Evolutionary conservation across 2,113 vertebrate species (phyloP), one percentile per base, ranked within the genome.

Genomic region (Channa maculata): DNA sequence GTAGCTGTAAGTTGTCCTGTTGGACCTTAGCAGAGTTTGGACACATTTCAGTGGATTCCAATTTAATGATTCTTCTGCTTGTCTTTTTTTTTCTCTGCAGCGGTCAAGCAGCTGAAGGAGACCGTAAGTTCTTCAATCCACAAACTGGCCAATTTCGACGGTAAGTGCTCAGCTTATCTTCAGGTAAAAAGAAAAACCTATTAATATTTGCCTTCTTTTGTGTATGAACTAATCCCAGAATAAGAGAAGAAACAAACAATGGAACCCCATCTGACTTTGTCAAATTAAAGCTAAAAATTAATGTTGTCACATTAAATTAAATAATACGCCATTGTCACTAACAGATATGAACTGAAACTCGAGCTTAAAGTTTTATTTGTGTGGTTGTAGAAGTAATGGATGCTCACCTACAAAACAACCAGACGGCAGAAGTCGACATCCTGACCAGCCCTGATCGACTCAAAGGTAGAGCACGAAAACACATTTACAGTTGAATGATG

Each of bases 341-440:
- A 34, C 2, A 7, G 4, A 3, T 44, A 1, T 49, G n/a, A 49
- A 33, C 53, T 2, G 12, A 11, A 61, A 5, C 33, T 48, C 8
- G 33, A 3, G 10, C 6, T 41, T 2, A 8, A 8, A 0, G 8
- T 8, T 38, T 4, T 65, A 12, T 62, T 0, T 57, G n/a, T 80
- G 15, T 65, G 48, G 65, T 33, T 77, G 14, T 48, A 93, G 94
- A 94, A 77, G 92, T 94, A 43, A 93, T 95, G 80, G 93, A 95
- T 8, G 90, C 92, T 1, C 94, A 94, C 85, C 86, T 95, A 49
- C 93, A 95, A 83, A 95, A 95, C 87, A 94, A 94, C 85, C 94
- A 95, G 87, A 91, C 86, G 0, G 65, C 84, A 7, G 93, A 87
- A 48, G 93, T 93, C 34, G 88, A 93, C 86, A 92, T 90, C 70